Conservation (phyloP, 2,888 invertebrate genomes). For the Heliconius ethilla region DNA sequence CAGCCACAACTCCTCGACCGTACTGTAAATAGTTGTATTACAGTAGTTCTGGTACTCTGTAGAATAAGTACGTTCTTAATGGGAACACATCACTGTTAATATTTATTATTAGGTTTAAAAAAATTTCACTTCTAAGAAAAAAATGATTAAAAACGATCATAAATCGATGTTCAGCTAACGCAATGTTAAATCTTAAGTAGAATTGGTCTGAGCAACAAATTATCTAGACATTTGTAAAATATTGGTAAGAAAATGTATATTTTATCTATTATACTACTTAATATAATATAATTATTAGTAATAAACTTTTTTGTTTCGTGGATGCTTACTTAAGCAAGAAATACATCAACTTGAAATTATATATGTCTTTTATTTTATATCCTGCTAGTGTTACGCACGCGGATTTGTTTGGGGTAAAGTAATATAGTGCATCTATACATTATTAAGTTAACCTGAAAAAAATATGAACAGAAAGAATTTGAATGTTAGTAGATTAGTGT, state of each 20-base stretch:
- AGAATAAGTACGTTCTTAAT: slow-evolving; percentile 24
- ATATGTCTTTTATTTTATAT: slow-evolving; percentile 22
- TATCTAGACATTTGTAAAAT: slow-evolving; percentile 41
- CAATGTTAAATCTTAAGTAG: slow-evolving; percentile 36
- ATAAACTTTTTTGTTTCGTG: slow-evolving; percentile 35
- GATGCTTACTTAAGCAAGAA: slow-evolving; percentile 40
- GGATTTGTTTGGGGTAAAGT: not conserved
- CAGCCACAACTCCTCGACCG: no score
- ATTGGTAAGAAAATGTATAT: slow-evolving; percentile 44
- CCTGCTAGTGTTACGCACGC: not conserved
- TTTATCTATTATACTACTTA: slow-evolving; percentile 43
- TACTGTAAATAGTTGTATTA: slow-evolving; percentile 27
- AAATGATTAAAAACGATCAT: slow-evolving; percentile 20
- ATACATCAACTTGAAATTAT: slow-evolving; percentile 39
- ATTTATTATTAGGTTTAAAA: slow-evolving; percentile 20
- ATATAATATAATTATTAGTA: slow-evolving; percentile 25
- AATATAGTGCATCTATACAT: no score
- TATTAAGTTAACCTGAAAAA: no score
- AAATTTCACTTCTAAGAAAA: slow-evolving; percentile 10
- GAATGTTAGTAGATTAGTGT: no score
- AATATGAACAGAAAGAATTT: no score
- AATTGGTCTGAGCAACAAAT: slow-evolving; percentile 42
- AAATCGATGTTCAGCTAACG: slow-evolving; percentile 21
- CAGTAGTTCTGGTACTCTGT: slow-evolving; percentile 29
- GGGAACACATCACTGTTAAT: slow-evolving; percentile 29